Evolutionary conservation across 1,140 invertebrate species (phyloP).

Genomic region (Pseudomyrmex flavicornis): DNA sequence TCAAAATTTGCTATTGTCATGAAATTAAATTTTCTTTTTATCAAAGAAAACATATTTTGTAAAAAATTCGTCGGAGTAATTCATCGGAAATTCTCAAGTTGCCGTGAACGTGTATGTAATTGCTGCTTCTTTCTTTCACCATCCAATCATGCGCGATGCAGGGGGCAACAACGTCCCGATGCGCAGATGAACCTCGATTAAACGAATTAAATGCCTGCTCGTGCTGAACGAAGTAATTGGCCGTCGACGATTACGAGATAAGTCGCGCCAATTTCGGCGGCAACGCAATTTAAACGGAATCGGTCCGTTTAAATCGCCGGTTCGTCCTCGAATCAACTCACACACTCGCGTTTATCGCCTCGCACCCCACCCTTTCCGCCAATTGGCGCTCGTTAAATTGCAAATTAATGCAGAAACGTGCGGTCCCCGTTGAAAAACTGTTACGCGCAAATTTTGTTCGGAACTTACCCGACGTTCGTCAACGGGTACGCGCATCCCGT

Average conservation of each 20-base stretch:
- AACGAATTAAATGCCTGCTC: constrained; percentile 58
- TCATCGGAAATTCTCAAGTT: constrained; percentile 1
- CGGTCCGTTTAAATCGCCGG: constrained; percentile 39
- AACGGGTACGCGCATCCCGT: neutral
- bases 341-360: constrained; percentile 31
- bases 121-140: constrained; percentile 43
- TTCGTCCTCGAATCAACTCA: constrained; percentile 49
- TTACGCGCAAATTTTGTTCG: constrained; percentile 22
- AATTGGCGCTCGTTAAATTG: constrained; percentile 65
- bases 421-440: constrained; percentile 34
- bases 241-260: constrained; percentile 51
- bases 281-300: constrained; percentile 25
- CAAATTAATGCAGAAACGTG: constrained; percentile 58
- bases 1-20: neutral
- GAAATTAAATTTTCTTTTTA: constrained; percentile 6
- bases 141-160: constrained; percentile 19
- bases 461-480: constrained; percentile 2
- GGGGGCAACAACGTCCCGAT: constrained; percentile 3
- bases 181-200: constrained; percentile 59
- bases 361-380: constrained; percentile 56
- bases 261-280: constrained; percentile 55
- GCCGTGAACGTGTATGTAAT: constrained; percentile 42
- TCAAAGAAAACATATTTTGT: neutral
- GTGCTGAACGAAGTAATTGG: constrained; percentile 41
- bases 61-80: neutral